These are phyloP conservation scores for Quiscalus mexicanus DNA, from an alignment of 2,113 vertebrate genomes.

Conservation along the genomic window DNA sequence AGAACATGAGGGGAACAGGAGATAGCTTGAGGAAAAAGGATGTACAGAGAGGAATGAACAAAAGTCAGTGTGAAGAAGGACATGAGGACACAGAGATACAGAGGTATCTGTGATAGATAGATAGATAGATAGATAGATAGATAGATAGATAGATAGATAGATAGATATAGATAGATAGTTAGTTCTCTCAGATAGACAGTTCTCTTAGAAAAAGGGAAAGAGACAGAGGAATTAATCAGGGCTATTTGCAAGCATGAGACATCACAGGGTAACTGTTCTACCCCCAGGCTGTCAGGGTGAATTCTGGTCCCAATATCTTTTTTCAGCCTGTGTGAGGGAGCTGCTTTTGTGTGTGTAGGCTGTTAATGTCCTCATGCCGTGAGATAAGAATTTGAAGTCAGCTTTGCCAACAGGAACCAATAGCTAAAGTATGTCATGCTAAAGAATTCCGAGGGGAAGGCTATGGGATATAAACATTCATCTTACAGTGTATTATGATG, in stretches of 20 bases:
- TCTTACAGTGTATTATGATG: neutral
- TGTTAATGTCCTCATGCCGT: neutral
- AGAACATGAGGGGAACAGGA: neutral
- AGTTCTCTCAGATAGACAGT: no score
- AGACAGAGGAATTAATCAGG: neutral
- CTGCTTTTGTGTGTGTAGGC: neutral
- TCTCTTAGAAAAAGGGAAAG: neutral
- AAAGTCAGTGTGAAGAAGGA: neutral
- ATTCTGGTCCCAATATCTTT: neutral
- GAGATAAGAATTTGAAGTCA: neutral
- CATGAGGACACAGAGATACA: neutral
- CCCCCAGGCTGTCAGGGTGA: neutral
- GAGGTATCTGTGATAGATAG: neutral
- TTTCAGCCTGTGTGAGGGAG: neutral
- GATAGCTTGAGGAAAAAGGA: neutral
- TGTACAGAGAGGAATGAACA: neutral
- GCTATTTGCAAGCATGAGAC: neutral
- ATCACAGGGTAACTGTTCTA: neutral
- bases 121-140: neutral
- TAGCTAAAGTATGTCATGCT: neutral
- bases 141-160: no score
- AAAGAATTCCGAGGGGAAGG: neutral
- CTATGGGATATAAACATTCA: neutral
- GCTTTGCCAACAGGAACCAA: neutral
- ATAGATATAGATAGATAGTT: neutral